These are phyloP conservation scores for Leptopterna dolabrata DNA, from an alignment of 2,888 invertebrate genomes.

Conservation along the genomic window DNA sequence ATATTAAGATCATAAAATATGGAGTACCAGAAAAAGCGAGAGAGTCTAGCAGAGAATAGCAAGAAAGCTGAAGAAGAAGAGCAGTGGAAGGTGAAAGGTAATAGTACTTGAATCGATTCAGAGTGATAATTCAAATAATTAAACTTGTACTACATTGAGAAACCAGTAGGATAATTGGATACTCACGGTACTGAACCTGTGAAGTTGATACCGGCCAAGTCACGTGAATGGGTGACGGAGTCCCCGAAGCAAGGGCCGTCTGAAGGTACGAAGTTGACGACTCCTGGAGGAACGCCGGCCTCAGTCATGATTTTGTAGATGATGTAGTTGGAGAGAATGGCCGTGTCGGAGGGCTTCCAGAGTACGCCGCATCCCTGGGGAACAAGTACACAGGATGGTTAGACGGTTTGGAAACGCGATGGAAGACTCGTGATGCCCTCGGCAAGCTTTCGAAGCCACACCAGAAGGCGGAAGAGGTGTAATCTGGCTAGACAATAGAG, in stretches of 20 bases:
- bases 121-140: no score
- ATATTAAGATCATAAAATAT: no score
- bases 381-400: background rate
- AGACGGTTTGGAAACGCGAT: background rate
- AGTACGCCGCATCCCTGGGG: slow-evolving; percentile 90
- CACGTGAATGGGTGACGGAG: slow-evolving; percentile 83
- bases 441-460: no score
- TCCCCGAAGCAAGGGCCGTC: slow-evolving; percentile 97
- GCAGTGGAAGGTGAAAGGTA: no score
- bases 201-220: slow-evolving; percentile 95
- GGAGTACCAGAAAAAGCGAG: no score
- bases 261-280: slow-evolving; percentile 96
- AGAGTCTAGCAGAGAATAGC: no score
- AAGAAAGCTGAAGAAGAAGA: no score
- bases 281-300: slow-evolving; percentile 95
- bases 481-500: no score
- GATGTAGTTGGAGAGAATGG: slow-evolving; percentile 93
- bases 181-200: slow-evolving; percentile 94
- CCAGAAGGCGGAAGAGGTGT: no score
- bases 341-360: slow-evolving; percentile 99
- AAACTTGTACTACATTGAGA: background rate
- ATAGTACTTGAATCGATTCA: no score
- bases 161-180: background rate
- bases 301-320: slow-evolving; percentile 94
- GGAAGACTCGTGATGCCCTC: no score